Conservation (phyloP, 2,888 invertebrate genomes). For the Agonopterix subpropinquella region DNA sequence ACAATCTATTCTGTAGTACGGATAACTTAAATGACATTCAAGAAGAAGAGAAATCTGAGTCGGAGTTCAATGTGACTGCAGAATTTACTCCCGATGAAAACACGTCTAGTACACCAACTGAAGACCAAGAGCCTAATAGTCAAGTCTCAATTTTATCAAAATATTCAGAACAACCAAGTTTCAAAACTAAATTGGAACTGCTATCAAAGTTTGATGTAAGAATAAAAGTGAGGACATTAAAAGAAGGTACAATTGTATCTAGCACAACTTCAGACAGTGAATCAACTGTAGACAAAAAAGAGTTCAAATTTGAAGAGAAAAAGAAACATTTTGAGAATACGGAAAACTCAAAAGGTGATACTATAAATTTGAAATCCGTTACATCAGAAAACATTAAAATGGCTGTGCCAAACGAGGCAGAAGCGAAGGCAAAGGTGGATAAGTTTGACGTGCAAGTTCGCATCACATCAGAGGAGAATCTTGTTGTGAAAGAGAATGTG, state of each 20-base stretch:
- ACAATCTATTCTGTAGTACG: constrained; percentile 26
- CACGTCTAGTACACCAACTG: background rate
- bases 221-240: constrained; percentile 67
- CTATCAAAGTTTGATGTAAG: constrained; percentile 72
- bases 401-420: constrained; percentile 66
- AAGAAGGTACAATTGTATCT: constrained; percentile 50
- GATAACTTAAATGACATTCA: constrained; percentile 36
- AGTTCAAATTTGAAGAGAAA: constrained; percentile 36
- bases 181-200: constrained; percentile 64
- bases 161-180: constrained; percentile 34
- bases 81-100: constrained; percentile 25
- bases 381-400: constrained; percentile 60
- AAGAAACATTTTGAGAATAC: constrained; percentile 41
- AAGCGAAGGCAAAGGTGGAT: constrained; percentile 55
- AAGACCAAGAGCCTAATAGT: constrained; percentile 29
- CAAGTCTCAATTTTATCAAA: constrained; percentile 32
- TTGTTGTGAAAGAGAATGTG: constrained; percentile 53
- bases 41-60: constrained; percentile 20
- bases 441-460: constrained; percentile 69
- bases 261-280: constrained; percentile 58
- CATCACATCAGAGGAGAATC: constrained; percentile 67
- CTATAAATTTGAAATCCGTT: constrained; percentile 40
- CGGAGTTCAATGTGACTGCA: constrained; percentile 28
- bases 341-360: constrained; percentile 35
- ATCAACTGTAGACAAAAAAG: constrained; percentile 22